A percentile compares a stretch with the other conserved stretches of the same genome.
Conservation (phyloP, 2,888 invertebrate species). For the Drosophila histrio region DNA sequence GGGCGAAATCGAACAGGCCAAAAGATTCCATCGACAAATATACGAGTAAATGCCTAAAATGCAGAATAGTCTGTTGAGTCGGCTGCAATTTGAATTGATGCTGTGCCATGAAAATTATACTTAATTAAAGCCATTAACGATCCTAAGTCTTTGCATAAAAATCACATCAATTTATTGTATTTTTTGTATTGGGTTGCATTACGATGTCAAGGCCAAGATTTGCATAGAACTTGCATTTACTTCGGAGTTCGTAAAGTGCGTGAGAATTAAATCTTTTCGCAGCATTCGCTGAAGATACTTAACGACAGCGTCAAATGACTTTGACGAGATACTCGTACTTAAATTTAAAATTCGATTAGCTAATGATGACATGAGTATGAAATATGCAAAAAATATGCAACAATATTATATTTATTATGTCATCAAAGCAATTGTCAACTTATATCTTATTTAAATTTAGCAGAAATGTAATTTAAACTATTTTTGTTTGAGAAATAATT, state of each 20-base stretch:
- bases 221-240: constrained; percentile 68
- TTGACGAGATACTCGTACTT: constrained; percentile 5
- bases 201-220: constrained; percentile 72
- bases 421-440: not conserved
- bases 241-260: constrained; percentile 38
- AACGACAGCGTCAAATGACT: constrained; percentile 7
- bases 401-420: not conserved
- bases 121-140: constrained; percentile 73
- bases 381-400: not conserved
- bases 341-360: constrained; percentile 11
- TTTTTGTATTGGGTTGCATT: constrained; percentile 53
- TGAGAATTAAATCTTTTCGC: constrained; percentile 19
- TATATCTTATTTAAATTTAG: too few relatives aligned
- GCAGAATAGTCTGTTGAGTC: constrained; percentile 20
- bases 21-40: constrained; percentile 3
- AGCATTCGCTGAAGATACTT: constrained; percentile 3
- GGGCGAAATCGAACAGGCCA: not conserved
- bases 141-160: constrained; percentile 65
- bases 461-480: too few relatives aligned
- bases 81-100: constrained; percentile 11
- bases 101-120: constrained; percentile 53
- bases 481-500: too few relatives aligned
- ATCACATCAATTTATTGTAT: constrained; percentile 75
- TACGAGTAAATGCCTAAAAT: not conserved
- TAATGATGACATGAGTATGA: constrained; percentile 1